These are phyloP conservation scores for Borostomias antarcticus DNA, from an alignment of 2,797 vertebrate genomes.

Conservation along the genomic window DNA sequence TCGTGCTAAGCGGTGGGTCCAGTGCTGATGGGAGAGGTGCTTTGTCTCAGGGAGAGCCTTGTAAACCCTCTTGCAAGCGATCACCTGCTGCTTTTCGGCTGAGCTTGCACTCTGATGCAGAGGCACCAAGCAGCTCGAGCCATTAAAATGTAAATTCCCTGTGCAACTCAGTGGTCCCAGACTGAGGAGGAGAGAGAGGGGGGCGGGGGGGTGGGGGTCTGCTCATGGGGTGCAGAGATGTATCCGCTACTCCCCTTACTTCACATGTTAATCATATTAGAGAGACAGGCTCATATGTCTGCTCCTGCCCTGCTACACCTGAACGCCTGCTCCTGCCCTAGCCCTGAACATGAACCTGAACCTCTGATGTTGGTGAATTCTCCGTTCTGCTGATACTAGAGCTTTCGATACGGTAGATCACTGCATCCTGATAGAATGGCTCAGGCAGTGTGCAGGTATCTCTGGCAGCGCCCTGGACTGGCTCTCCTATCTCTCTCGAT, in stretches of 20 bases:
- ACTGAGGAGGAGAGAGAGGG: slow-evolving; percentile 23
- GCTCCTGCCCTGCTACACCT: not conserved
- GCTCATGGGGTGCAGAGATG: slow-evolving; percentile 25
- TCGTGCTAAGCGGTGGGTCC: slow-evolving; percentile 6
- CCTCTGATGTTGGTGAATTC: too few relatives aligned
- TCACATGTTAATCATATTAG: slow-evolving; percentile 37
- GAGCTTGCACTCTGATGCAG: slow-evolving; percentile 60
- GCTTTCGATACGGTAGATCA: too few relatives aligned
- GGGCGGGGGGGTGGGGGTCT: slow-evolving; percentile 15
- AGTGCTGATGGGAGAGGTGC: slow-evolving; percentile 27
- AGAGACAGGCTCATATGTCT: slow-evolving; percentile 19
- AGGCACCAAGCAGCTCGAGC: slow-evolving; percentile 43
- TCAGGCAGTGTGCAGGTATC: too few relatives aligned
- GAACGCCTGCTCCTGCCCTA: too few relatives aligned
- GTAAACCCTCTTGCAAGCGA: slow-evolving; percentile 32
- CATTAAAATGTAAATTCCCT: slow-evolving; percentile 67
- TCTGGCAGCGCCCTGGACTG: too few relatives aligned
- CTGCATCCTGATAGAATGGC: too few relatives aligned
- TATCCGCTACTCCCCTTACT: slow-evolving; percentile 41
- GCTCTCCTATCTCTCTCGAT: too few relatives aligned
- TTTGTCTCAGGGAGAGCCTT: slow-evolving; percentile 27
- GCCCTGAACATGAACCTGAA: too few relatives aligned
- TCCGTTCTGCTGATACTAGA: too few relatives aligned
- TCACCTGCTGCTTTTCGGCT: slow-evolving; percentile 57
- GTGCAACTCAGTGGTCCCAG: slow-evolving; percentile 32